A percentile compares a stretch with the other conserved stretches of the same genome.
Evolutionary conservation across 2,797 vertebrate genomes (phyloP).

Genomic region (Buphagus erythrorhynchus): DNA sequence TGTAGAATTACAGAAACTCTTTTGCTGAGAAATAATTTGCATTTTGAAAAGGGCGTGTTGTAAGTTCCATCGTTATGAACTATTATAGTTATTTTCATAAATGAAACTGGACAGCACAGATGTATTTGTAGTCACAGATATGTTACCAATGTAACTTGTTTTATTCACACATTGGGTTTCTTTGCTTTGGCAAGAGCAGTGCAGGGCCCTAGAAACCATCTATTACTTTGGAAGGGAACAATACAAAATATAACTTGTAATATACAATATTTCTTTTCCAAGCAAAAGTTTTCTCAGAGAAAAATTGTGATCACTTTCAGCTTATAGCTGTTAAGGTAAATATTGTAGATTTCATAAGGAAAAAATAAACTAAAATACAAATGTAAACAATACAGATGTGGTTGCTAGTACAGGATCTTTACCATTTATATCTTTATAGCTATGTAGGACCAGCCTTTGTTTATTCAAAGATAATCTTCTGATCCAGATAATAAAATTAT

Average conservation of each 20-base stretch:
- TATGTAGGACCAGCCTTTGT: background rate
- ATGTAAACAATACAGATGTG: background rate
- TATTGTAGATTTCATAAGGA: background rate
- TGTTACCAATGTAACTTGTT: background rate
- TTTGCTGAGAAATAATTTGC: background rate
- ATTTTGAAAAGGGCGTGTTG: background rate
- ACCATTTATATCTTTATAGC: background rate
- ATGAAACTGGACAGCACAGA: background rate
- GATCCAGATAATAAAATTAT: background rate
- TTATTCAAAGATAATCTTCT: background rate
- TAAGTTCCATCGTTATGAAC: background rate
- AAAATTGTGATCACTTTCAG: background rate
- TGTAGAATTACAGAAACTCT: background rate
- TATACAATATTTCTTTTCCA: background rate
- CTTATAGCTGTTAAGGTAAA: background rate
- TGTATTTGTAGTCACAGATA: background rate
- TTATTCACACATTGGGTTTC: background rate
- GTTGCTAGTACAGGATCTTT: background rate
- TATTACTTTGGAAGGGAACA: background rate
- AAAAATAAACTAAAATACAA: background rate
- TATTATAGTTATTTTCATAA: background rate
- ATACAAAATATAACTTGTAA: background rate
- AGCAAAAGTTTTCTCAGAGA: background rate
- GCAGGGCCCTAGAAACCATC: background rate
- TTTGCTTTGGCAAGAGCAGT: background rate